These are phyloP conservation scores for Gasterosteus aculeatus DNA, from an alignment of 2,113 vertebrate species.

Conservation along the genomic window DNA sequence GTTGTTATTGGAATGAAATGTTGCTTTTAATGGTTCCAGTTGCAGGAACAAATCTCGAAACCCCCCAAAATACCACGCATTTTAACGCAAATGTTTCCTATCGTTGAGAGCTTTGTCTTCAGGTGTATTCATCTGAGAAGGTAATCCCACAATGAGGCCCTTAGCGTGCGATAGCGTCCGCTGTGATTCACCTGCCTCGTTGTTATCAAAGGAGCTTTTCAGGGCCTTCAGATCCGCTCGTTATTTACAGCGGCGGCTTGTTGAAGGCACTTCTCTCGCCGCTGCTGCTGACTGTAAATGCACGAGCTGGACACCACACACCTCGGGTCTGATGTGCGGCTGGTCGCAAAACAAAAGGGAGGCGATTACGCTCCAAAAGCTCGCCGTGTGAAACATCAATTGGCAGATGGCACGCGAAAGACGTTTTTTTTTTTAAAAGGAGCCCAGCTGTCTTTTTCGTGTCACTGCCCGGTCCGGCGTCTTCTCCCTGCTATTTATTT, in stretches of 20 bases:
- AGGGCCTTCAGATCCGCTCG: conserved; percentile 44
- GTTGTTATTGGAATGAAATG: conserved; percentile 24
- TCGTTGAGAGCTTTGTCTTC: not conserved
- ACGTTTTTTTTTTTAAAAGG: conserved; percentile 43
- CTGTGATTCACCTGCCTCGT: conserved; percentile 53
- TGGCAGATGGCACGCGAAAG: conserved; percentile 73
- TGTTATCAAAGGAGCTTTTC: conserved; percentile 53
- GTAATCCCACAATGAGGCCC: conserved; percentile 37
- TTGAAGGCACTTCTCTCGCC: conserved; percentile 56
- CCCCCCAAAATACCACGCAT: not conserved
- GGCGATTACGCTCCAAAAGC: conserved; percentile 60
- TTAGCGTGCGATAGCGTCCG: conserved; percentile 28
- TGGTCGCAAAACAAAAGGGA: conserved; percentile 58
- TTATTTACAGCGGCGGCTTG: conserved; percentile 46
- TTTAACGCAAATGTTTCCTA: not conserved
- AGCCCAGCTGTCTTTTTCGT: conserved; percentile 66
- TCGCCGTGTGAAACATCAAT: conserved; percentile 60
- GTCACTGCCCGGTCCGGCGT: conserved; percentile 47
- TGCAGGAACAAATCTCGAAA: not conserved
- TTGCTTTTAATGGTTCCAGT: not conserved
- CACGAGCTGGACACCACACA: conserved; percentile 61
- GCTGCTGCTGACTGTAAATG: no score
- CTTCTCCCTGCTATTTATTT: conserved; percentile 61
- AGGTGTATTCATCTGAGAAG: conserved; percentile 12
- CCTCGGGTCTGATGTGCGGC: conserved; percentile 51